Evolutionary conservation across 2,113 vertebrate genomes (phyloP).

Genomic region (Picathartes gymnocephalus): DNA sequence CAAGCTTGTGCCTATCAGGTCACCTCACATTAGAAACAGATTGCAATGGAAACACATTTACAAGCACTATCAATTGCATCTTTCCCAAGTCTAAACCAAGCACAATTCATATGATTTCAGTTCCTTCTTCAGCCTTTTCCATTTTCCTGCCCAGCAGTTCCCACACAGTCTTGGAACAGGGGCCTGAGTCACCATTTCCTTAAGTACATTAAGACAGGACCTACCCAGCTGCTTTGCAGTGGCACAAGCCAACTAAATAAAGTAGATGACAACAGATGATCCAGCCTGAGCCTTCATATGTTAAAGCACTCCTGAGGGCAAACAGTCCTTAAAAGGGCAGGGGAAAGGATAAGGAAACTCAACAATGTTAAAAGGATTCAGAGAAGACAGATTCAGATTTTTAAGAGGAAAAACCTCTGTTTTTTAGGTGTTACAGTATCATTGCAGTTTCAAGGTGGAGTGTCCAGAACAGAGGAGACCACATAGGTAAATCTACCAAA

Average conservation of each 20-base stretch:
- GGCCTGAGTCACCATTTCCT: neutral
- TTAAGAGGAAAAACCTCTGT: neutral
- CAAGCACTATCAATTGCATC: neutral
- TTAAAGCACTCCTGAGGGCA: neutral
- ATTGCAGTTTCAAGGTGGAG: neutral
- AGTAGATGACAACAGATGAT: neutral
- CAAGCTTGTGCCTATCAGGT: neutral
- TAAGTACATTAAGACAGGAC: neutral
- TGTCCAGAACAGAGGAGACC: neutral
- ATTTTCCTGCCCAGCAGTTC: neutral
- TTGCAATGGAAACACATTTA: neutral
- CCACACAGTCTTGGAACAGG: neutral
- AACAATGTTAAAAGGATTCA: neutral
- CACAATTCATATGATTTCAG: neutral
- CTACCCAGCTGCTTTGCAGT: neutral
- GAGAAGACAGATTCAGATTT: too few relatives aligned
- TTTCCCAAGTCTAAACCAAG: neutral
- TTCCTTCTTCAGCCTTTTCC: neutral
- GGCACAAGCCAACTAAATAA: neutral
- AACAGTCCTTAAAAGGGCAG: neutral
- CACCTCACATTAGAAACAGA: neutral
- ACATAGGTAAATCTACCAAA: neutral
- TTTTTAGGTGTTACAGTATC: neutral
- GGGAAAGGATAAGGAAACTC: neutral
- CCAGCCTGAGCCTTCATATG: neutral